These are phyloP conservation scores for Phallusia fumigata DNA, from an alignment of 23 tunicate species.

Conservation along the genomic window DNA sequence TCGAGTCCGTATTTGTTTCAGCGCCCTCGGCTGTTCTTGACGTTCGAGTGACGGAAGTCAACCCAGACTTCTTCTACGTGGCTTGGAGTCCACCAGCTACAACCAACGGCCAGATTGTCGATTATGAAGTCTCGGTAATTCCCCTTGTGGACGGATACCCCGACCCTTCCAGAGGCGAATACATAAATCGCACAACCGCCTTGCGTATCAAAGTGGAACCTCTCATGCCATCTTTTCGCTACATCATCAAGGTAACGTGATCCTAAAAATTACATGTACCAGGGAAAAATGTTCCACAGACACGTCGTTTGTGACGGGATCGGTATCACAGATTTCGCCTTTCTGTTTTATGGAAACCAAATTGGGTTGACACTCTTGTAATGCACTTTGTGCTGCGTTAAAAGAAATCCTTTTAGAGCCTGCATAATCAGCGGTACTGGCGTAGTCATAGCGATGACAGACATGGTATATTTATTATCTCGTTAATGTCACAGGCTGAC, in stretches of 20 bases:
- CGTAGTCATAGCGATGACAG: no score
- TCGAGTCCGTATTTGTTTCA: constrained; percentile 9
- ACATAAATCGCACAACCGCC: not conserved
- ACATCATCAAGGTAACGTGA: not conserved
- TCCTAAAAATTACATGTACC: no score
- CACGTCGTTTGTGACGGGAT: no score
- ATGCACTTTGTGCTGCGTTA: no score
- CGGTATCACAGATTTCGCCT: no score
- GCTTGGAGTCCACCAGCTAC: constrained; percentile 45
- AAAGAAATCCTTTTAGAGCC: no score
- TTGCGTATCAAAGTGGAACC: constrained; percentile 4
- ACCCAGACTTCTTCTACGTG: constrained; percentile 24
- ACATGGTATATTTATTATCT: no score
- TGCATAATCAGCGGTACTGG: no score
- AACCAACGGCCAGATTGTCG: constrained; percentile 54
- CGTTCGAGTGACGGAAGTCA: constrained; percentile 25
- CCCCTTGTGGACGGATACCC: not conserved
- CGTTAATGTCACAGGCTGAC: no score
- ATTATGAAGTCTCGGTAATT: constrained; percentile 48
- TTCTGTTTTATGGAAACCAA: no score
- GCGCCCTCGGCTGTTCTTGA: constrained; percentile 72
- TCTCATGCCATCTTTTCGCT: not conserved
- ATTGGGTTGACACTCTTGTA: no score
- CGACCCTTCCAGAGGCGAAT: not conserved
- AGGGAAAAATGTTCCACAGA: no score